Conservation (phyloP, 2,888 invertebrate genomes). For the Monoplex corrugatus region DNA sequence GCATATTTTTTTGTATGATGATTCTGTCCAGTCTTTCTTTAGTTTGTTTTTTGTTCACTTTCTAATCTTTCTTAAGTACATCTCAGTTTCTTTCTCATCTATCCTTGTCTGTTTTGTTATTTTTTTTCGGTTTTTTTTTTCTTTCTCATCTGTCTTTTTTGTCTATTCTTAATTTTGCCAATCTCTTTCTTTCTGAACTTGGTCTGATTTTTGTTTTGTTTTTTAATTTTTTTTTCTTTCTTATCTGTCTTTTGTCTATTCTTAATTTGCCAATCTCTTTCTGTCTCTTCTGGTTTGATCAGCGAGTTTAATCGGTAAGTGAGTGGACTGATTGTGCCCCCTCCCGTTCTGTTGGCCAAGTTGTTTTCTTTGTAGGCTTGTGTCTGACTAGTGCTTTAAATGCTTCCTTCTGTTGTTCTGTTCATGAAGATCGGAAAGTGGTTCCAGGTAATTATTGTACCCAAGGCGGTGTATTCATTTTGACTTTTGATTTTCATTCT, state of each 20-base stretch:
- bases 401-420: slow-evolving; percentile 40
- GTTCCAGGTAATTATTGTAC: slow-evolving; percentile 38
- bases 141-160: slow-evolving; percentile 14
- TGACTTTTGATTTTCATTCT: background rate
- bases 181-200: background rate
- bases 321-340: slow-evolving; percentile 10
- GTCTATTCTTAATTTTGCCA: background rate
- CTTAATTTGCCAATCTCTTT: background rate
- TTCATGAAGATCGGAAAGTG: slow-evolving; percentile 44
- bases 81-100: slow-evolving; percentile 36
- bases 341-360: background rate
- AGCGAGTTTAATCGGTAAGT: slow-evolving; percentile 59
- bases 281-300: slow-evolving; percentile 36
- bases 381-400: slow-evolving; percentile 25
- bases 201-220: background rate
- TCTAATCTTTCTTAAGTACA: too few species aligned
- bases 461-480: slow-evolving; percentile 18
- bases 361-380: slow-evolving; percentile 27
- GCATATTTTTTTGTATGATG: background rate
- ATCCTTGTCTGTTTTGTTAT: slow-evolving; percentile 23
- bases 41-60: slow-evolving; percentile 37
- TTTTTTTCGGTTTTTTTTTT: slow-evolving; percentile 44
- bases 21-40: slow-evolving; percentile 41
- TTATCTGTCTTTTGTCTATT: background rate
- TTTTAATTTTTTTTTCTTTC: slow-evolving; percentile 20